Conservation (phyloP, 2,888 invertebrate species). For the Anthophora plumipes region DNA sequence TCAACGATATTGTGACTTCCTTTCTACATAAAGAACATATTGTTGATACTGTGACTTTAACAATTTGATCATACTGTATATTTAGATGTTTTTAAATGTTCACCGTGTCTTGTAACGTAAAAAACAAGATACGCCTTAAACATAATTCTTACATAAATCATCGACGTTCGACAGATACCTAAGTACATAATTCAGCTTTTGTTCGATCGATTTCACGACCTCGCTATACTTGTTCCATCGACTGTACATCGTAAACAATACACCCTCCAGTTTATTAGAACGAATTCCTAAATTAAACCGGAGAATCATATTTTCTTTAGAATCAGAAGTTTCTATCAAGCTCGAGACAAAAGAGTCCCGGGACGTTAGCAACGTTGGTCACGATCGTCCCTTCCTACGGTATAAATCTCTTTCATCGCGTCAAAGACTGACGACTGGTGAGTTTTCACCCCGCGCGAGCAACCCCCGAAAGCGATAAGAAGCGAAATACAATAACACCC, state of each 20-base stretch:
- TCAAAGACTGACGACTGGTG: neutral
- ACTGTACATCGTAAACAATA: neutral
- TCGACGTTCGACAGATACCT: no score
- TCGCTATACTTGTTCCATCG: no score
- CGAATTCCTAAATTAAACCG: conserved; percentile 5
- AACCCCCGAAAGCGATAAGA: conserved; percentile 30
- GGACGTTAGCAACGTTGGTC: conserved; percentile 8
- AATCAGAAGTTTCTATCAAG: conserved; percentile 4
- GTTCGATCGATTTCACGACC: no score
- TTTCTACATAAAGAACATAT: no score
- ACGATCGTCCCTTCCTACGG: conserved; percentile 17
- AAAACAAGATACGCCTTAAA: no score
- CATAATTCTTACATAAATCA: no score
- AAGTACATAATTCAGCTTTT: no score
- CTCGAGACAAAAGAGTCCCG: conserved; percentile 1
- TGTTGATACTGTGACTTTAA: no score
- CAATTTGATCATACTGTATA: no score
- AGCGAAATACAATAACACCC: conserved; percentile 42
- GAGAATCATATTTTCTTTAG: neutral
- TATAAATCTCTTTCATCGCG: conserved; percentile 35
- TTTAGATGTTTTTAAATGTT: no score
- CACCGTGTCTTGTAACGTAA: no score
- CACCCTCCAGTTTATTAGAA: neutral
- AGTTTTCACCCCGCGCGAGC: neutral
- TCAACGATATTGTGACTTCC: no score